A percentile compares a stretch with the other conserved stretches of the same genome.
Evolutionary conservation across 1,140 invertebrate genomes (phyloP).

Genomic region (Triops cancriformis): DNA sequence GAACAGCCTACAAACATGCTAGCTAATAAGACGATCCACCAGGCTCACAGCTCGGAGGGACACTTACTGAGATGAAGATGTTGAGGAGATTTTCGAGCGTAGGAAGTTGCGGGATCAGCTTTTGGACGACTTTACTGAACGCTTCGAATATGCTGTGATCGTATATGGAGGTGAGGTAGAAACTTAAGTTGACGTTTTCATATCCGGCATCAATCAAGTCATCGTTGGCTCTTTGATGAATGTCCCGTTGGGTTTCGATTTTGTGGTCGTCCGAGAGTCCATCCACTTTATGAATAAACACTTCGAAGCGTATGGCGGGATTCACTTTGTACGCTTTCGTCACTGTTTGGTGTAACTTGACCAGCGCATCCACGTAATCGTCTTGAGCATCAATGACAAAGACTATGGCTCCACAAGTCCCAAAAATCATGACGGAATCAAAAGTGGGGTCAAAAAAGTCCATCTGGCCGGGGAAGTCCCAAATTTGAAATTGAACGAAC

Average conservation of each 20-base stretch:
- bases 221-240: conserved; percentile 92
- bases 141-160: conserved; percentile 99
- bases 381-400: conserved; percentile 99
- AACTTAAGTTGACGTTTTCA: conserved; percentile 68
- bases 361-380: conserved; percentile 92
- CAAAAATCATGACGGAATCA: conserved; percentile 89
- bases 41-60: no score
- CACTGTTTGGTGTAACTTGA: conserved; percentile 84
- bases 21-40: background rate
- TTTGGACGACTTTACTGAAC: conserved; percentile 99
- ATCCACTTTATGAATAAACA: conserved; percentile 69
- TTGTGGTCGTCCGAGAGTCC: conserved; percentile 97
- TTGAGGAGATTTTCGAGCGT: conserved; percentile 97
- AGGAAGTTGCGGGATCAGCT: conserved; percentile 93
- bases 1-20: no score
- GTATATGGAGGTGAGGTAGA: conserved; percentile 97
- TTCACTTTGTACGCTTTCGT: conserved; percentile 94
- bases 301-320: conserved; percentile 94
- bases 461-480: conserved; percentile 98
- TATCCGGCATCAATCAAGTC: conserved; percentile 80
- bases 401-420: conserved; percentile 66
- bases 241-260: conserved; percentile 96
- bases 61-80: conserved; percentile 94
- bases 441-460: conserved; percentile 95
- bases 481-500: conserved; percentile 99